Percentiles rank a stretch among this genome's conserved stretches.
phyloP scores from a whole-genome alignment of 35 echinoderm and acorn worm genomes.

The Holothuria glaberrima region DNA sequence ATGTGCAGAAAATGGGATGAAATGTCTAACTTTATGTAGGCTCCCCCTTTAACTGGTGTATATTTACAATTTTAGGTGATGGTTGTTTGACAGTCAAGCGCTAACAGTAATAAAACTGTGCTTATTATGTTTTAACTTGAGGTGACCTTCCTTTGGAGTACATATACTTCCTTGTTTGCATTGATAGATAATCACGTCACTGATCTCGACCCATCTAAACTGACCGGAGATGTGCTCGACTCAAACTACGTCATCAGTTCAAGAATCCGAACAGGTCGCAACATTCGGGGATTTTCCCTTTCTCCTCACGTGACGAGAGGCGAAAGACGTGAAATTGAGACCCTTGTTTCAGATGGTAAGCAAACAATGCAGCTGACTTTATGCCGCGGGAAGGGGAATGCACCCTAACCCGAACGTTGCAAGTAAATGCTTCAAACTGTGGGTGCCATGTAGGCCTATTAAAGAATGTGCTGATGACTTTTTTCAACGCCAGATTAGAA shows the following conservation, averaged over 20 bases:
- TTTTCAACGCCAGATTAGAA: not conserved
- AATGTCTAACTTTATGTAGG: too few species aligned
- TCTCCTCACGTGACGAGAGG: conserved; percentile 69
- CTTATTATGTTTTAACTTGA: too few species aligned
- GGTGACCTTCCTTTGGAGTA: too few species aligned
- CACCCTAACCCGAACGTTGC: not conserved
- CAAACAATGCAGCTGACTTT: not conserved
- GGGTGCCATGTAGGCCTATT: too few species aligned
- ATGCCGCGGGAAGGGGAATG: not conserved
- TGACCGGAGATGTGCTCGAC: conserved; percentile 76
- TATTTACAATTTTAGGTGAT: too few species aligned
- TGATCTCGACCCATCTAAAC: conserved; percentile 69
- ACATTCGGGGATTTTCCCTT: conserved; percentile 75
- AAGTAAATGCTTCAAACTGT: too few species aligned
- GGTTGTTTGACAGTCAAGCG: too few species aligned
- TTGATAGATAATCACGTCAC: conserved; percentile 81
- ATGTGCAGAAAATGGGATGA: too few species aligned
- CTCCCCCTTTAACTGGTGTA: too few species aligned
- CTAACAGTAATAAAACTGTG: too few species aligned
- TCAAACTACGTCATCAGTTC: conserved; percentile 86
- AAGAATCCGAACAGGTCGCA: conserved; percentile 82
- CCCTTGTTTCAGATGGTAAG: conserved; percentile 73
- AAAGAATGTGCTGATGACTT: too few species aligned
- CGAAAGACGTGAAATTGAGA: conserved; percentile 81
- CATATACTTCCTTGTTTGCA: too few species aligned